Conservation (phyloP, 2,797 vertebrate genomes). For the Pampus argenteus region DNA sequence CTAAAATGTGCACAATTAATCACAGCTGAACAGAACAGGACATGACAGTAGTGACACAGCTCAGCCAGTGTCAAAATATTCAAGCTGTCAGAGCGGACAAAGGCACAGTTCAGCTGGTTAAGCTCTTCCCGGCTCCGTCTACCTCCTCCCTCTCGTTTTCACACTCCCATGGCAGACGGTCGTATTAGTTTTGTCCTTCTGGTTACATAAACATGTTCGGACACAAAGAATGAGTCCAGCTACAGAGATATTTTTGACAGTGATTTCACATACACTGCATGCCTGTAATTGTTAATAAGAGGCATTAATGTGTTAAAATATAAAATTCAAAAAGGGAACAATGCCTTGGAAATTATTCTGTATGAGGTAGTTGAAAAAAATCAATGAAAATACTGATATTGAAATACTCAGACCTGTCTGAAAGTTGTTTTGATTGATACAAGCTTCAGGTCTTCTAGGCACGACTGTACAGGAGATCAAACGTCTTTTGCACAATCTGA, state of each 20-base stretch:
- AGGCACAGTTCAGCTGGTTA: conserved; percentile 40
- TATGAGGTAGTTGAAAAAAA: background rate
- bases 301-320: conserved; percentile 7
- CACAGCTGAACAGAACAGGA: conserved; percentile 38
- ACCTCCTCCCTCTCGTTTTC: conserved; percentile 18
- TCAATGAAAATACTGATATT: conserved; percentile 8
- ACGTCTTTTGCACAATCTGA: conserved; percentile 20
- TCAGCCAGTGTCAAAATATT: conserved; percentile 51
- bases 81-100: conserved; percentile 48
- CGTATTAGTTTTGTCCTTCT: conserved; percentile 13
- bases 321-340: background rate
- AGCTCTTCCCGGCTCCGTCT: conserved; percentile 24
- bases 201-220: conserved; percentile 15
- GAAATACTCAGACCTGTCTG: conserved; percentile 14
- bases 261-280: background rate
- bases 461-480: conserved; percentile 18
- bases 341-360: background rate
- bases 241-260: background rate
- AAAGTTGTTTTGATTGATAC: conserved; percentile 21
- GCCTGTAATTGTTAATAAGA: background rate
- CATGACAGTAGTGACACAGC: conserved; percentile 40
- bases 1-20: conserved; percentile 51
- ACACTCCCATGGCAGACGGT: conserved; percentile 10
- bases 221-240: background rate
- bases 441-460: conserved; percentile 32